Conservation (phyloP, 2,797 vertebrate genomes). For the Coendou prehensilis region DNA sequence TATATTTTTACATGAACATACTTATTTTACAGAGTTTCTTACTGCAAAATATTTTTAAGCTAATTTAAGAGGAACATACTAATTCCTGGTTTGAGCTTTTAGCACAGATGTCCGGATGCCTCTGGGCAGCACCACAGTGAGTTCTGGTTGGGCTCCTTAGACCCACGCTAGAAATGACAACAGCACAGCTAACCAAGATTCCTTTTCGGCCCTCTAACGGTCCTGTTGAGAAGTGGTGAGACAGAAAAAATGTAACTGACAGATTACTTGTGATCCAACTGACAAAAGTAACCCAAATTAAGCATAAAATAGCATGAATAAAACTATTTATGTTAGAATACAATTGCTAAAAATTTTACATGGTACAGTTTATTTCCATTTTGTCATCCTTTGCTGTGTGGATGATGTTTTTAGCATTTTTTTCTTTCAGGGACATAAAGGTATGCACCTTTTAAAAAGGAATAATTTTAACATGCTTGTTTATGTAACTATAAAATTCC, state of each 20-base stretch:
- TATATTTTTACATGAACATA: background rate
- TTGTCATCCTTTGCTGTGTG: background rate
- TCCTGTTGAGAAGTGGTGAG: background rate
- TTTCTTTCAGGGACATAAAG: background rate
- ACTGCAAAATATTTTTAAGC: background rate
- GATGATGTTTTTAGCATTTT: background rate
- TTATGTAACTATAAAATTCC: background rate
- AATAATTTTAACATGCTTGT: background rate
- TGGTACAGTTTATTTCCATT: background rate
- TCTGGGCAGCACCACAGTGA: rapidly evolving
- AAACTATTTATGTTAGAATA: background rate
- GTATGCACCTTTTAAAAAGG: background rate
- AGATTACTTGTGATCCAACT: background rate
- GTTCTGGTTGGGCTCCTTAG: rapidly evolving
- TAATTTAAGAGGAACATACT: background rate
- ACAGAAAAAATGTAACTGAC: background rate
- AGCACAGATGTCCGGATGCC: rapidly evolving
- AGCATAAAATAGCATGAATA: background rate
- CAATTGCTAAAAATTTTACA: background rate
- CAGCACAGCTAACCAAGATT: rapidly evolving
- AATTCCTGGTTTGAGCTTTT: background rate
- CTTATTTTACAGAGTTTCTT: background rate
- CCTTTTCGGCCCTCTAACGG: background rate
- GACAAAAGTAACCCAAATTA: background rate
- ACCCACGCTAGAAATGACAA: rapidly evolving